Conservation (phyloP, 2,888 invertebrate species). For the Cheilosia scutellata region DNA sequence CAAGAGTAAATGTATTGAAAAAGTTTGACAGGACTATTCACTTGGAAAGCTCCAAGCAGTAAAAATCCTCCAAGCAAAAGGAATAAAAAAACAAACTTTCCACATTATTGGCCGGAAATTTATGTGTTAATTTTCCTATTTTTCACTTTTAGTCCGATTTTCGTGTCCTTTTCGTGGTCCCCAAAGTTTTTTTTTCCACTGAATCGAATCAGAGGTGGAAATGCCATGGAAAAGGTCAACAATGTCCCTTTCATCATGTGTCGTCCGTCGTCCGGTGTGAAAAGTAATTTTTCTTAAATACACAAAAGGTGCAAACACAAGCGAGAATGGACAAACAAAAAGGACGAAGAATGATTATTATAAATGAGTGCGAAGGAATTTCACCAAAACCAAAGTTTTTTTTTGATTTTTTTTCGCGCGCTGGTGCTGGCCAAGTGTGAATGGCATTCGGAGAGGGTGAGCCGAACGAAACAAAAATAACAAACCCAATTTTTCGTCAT, state of each 20-base stretch:
- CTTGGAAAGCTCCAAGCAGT: constrained; percentile 78
- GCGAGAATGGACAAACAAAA: constrained; percentile 58
- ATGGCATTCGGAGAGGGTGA: constrained; percentile 51
- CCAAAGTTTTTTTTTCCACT: constrained; percentile 55
- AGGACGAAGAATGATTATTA: constrained; percentile 71
- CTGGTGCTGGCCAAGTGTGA: constrained; percentile 61
- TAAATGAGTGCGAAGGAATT: constrained; percentile 65
- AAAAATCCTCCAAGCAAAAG: constrained; percentile 68
- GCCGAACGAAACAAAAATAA: constrained; percentile 8
- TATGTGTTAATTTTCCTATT: constrained; percentile 83
- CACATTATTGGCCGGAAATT: constrained; percentile 79
- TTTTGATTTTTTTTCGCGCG: constrained; percentile 40
- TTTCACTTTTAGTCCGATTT: constrained; percentile 69
- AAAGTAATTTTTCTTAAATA: constrained; percentile 78
- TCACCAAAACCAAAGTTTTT: not conserved
- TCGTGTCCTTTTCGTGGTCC: constrained; percentile 65
- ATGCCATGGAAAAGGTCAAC: constrained; percentile 40
- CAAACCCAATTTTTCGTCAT: constrained; percentile 59
- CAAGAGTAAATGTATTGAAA: constrained; percentile 78
- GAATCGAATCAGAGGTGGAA: constrained; percentile 59
- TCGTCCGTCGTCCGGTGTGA: constrained; percentile 70
- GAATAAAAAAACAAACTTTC: constrained; percentile 55
- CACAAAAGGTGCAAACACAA: constrained; percentile 78
- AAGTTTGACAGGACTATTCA: constrained; percentile 80
- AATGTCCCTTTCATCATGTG: constrained; percentile 50